phyloP scores from a whole-genome alignment of 1,140 invertebrate genomes.

The Hyposmocoma kahamanoa region DNA sequence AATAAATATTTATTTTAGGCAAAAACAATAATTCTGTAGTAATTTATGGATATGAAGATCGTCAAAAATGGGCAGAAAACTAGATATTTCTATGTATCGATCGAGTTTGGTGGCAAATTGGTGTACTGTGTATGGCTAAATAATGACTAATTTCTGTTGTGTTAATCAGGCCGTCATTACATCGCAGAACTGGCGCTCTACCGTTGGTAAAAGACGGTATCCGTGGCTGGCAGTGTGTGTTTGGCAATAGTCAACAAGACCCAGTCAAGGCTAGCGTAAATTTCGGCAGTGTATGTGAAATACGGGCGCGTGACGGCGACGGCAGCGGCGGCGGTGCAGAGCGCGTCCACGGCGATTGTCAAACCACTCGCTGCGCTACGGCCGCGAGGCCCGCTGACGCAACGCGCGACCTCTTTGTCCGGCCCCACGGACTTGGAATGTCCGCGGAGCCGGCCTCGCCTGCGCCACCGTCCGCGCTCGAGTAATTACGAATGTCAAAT shows the following conservation, averaged over 20 bases:
- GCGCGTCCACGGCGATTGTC: slow-evolving; percentile 23
- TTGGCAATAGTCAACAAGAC: slow-evolving; percentile 40
- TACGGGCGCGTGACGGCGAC: slow-evolving; percentile 26
- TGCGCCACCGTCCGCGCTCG: slow-evolving; percentile 43
- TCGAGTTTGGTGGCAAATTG: too few relatives aligned
- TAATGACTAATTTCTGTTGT: too few relatives aligned
- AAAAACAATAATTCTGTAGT: too few relatives aligned
- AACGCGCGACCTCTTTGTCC: slow-evolving; percentile 67
- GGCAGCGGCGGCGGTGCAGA: slow-evolving; percentile 18
- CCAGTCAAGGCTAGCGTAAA: slow-evolving; percentile 42
- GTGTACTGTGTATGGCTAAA: neutral
- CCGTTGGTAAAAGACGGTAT: slow-evolving; percentile 18
- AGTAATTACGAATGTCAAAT: slow-evolving; percentile 72
- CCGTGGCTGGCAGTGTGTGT: slow-evolving; percentile 16
- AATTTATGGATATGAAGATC: too few relatives aligned
- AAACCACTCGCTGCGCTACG: slow-evolving; percentile 18
- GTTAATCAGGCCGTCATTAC: neutral
- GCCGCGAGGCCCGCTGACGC: slow-evolving; percentile 45
- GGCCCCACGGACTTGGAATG: slow-evolving; percentile 58
- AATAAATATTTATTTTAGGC: too few relatives aligned
- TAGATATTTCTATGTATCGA: too few relatives aligned
- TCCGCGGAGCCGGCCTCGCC: slow-evolving; percentile 49
- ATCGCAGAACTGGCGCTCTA: neutral
- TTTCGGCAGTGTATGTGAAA: slow-evolving; percentile 48
- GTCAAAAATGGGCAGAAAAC: too few relatives aligned